These are phyloP conservation scores for Cephalotes varians DNA, from an alignment of 2,888 invertebrate genomes.

Conservation along the genomic window DNA sequence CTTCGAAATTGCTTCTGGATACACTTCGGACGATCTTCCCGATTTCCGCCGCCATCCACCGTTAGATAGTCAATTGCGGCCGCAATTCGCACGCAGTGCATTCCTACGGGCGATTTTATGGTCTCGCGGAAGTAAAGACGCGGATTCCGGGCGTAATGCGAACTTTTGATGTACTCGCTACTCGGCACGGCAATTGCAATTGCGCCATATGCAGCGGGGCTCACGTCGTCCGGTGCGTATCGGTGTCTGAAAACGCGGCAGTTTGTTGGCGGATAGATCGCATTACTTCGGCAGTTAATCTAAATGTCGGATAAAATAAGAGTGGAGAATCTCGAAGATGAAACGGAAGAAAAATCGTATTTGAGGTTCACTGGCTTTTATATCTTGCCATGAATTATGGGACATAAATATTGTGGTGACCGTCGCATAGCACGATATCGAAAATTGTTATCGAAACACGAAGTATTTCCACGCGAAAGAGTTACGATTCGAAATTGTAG, in stretches of 20 bases:
- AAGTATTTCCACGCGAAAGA: conserved; percentile 18
- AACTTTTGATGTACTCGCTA: conserved; percentile 80
- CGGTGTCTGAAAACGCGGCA: conserved; percentile 17
- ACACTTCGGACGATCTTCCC: conserved; percentile 39
- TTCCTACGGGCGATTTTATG: conserved; percentile 78
- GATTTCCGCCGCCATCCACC: conserved; percentile 8
- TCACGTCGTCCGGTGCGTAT: conserved; percentile 28
- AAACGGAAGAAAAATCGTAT: neutral
- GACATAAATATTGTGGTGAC: conserved; percentile 16
- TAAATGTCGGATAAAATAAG: conserved; percentile 44
- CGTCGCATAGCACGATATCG: neutral
- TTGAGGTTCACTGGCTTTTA: neutral
- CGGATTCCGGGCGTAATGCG: conserved; percentile 75
- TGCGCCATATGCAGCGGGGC: conserved; percentile 2
- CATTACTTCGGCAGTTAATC: conserved; percentile 34
- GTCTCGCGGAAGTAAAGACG: conserved; percentile 75
- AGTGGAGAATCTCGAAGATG: neutral
- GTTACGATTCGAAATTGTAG: neutral
- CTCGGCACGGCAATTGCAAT: conserved; percentile 53
- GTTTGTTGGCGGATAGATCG: conserved; percentile 10
- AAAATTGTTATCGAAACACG: conserved; percentile 14
- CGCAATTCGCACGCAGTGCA: conserved; percentile 71
- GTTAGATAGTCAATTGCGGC: conserved; percentile 33
- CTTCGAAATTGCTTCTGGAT: conserved; percentile 54
- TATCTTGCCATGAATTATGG: conserved; percentile 37